phyloP scores from a whole-genome alignment of 2,888 invertebrate genomes.

The Drosophila paramelanica region DNA sequence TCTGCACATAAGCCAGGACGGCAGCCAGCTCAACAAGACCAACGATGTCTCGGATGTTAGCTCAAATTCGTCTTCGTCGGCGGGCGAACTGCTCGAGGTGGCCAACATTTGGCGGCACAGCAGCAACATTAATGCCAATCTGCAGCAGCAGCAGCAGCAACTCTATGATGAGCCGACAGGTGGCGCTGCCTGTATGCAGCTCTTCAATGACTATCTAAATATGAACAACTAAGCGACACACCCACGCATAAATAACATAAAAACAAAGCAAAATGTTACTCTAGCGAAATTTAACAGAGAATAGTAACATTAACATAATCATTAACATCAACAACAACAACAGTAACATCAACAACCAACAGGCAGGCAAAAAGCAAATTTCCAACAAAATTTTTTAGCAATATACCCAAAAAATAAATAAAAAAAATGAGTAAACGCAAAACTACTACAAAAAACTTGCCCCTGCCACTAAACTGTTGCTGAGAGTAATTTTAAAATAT shows the following conservation, averaged over 20 bases:
- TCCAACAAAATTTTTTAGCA: slow-evolving; percentile 42
- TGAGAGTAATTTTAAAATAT: slow-evolving; percentile 31
- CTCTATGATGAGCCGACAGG: slow-evolving; percentile 59
- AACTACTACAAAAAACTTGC: slow-evolving; percentile 24
- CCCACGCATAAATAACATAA: background rate
- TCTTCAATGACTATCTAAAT: slow-evolving; percentile 88
- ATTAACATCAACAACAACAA: slow-evolving; percentile 34
- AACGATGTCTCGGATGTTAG: slow-evolving; percentile 72
- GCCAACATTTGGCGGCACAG: slow-evolving; percentile 71
- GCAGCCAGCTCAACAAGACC: slow-evolving; percentile 39
- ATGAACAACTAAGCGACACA: slow-evolving; percentile 85
- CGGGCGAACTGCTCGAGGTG: slow-evolving; percentile 61
- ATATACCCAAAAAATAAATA: slow-evolving; percentile 21
- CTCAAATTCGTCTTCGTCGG: slow-evolving; percentile 75
- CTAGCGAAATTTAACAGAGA: slow-evolving; percentile 61
- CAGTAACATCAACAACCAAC: slow-evolving; percentile 27
- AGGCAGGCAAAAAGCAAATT: slow-evolving; percentile 37
- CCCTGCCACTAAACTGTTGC: slow-evolving; percentile 22
- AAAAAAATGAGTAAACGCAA: slow-evolving; percentile 13
- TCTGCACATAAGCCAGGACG: slow-evolving; percentile 64
- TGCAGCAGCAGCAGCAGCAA: slow-evolving; percentile 42
- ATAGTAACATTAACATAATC: slow-evolving; percentile 37
- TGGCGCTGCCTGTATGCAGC: slow-evolving; percentile 86
- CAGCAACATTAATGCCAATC: slow-evolving; percentile 36
- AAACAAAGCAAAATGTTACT: slow-evolving; percentile 48